These are phyloP conservation scores for Frankliniella fusca DNA, from an alignment of 2,888 invertebrate species.

Conservation along the genomic window DNA sequence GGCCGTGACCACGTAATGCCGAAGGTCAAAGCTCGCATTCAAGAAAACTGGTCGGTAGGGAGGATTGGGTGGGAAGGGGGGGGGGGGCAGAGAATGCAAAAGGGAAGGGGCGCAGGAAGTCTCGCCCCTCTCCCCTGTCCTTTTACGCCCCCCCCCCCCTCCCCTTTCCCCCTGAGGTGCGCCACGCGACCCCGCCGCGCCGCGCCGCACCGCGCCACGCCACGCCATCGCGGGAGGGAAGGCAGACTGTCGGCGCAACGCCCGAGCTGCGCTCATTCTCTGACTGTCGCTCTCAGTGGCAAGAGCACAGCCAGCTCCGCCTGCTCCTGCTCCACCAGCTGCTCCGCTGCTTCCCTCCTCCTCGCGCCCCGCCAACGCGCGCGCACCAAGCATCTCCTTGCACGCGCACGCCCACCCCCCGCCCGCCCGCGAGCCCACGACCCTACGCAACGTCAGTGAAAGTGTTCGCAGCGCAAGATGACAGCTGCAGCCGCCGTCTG, in stretches of 20 bases:
- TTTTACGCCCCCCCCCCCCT: not conserved
- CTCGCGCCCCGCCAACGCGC: not conserved
- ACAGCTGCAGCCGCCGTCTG: conserved; percentile 1
- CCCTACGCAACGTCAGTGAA: not conserved
- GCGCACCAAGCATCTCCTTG: not conserved
- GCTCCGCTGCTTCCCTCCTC: not conserved
- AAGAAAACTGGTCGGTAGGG: not conserved
- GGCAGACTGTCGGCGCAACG: not conserved
- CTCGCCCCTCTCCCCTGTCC: not conserved
- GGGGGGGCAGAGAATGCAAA: not conserved
- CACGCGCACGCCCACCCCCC: too few species aligned
- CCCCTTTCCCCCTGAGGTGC: not conserved
- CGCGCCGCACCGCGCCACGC: not conserved
- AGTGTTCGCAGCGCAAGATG: not conserved
- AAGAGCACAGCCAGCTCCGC: not conserved
- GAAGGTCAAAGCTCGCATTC: too few species aligned
- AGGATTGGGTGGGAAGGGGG: not conserved
- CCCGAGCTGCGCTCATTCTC: not conserved
- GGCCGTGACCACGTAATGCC: too few species aligned
- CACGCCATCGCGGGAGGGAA: not conserved
- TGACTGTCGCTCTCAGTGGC: conserved; percentile 10
- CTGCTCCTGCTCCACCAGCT: not conserved
- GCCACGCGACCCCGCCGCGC: not conserved
- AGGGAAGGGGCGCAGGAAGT: not conserved
- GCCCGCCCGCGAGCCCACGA: not conserved